Conservation (phyloP, 2,888 invertebrate genomes). For the Halictus ligatus region DNA sequence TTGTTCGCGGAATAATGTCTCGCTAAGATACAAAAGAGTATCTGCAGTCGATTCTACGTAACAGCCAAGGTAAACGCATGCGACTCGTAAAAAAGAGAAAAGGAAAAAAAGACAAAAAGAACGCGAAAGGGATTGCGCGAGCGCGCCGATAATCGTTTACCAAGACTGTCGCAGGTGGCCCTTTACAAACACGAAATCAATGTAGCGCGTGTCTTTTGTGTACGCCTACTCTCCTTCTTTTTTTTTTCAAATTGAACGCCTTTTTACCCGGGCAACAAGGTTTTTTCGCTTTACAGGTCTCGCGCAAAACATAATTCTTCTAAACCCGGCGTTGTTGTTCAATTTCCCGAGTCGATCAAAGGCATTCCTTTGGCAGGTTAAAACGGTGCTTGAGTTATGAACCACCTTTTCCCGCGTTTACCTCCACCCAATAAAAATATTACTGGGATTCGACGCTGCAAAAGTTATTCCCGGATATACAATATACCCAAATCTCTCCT, state of each 20-base stretch:
- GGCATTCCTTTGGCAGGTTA: conserved; percentile 22
- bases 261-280: neutral
- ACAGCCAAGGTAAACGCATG: conserved; percentile 56
- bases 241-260: conserved; percentile 4
- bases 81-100: conserved; percentile 23
- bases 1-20: conserved; percentile 64
- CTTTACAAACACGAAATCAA: conserved; percentile 27
- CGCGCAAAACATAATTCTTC: conserved; percentile 17
- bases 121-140: conserved; percentile 45
- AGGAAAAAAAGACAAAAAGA: neutral
- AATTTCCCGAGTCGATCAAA: conserved; percentile 46
- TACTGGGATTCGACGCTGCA: neutral
- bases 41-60: conserved; percentile 47
- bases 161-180: conserved; percentile 24
- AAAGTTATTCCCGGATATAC: conserved; percentile 31
- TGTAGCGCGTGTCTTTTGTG: conserved; percentile 23
- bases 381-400: conserved; percentile 16
- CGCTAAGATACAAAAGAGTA: conserved; percentile 62
- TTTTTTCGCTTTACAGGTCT: neutral
- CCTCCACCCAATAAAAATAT: conserved; percentile 13
- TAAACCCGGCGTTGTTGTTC: conserved; percentile 27
- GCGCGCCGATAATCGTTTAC: conserved; percentile 46
- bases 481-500: too few species aligned
- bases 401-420: conserved; percentile 3
- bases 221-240: neutral